Evolutionary conservation across 2,797 vertebrate species (phyloP), one percentile per base, ranked within the genome.

Genomic region (Sarcophilus harrisii): DNA sequence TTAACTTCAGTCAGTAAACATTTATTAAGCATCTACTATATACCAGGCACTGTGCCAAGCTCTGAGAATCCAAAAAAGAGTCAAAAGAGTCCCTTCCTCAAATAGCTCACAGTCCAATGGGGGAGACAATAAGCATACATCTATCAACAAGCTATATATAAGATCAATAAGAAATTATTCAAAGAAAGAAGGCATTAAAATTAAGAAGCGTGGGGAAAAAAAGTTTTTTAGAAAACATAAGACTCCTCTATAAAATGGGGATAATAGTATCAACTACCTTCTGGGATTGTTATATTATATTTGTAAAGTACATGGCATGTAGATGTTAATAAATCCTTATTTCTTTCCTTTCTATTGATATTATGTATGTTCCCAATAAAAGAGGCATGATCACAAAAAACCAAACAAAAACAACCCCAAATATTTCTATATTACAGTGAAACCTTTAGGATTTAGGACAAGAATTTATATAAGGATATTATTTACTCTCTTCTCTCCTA

Each of bases 391-490:
- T 10, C 62, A 60, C 29, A 4, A 38, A 58, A 58, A 73, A n/a
- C n/a, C 66, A 55, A 55, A 54, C 52, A 55, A 55, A 55, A 55
- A 55, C 0, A 11, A 11, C 54, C 10, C 8, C 93, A 91, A 30
- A 32, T 3, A 32, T 1, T 57, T 92, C 16, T 54, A 5, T 93
- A 57, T 81, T 38, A 95, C 57, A 94, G 45, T 91, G 92, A 52
- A 96, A 93, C 81, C 94, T 81, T 93, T 90, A 57, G 59, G 29
- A 93, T 96, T 94, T 95, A 54, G 30, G 92, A 95, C 95, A 97
- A 4, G 94, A 97, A 96, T 96, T 32, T 92, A 93, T 96, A 32
- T 95, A 93, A 93, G 38, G 90, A 93, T 96, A 52, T 87, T 96
- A 94, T 96, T 95, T 96, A 94, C 58, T 94, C 96, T 52, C 62